Base-by-base conservation (phyloP, 1,140 invertebrate genomes). In the Atta cephalotes region DNA sequence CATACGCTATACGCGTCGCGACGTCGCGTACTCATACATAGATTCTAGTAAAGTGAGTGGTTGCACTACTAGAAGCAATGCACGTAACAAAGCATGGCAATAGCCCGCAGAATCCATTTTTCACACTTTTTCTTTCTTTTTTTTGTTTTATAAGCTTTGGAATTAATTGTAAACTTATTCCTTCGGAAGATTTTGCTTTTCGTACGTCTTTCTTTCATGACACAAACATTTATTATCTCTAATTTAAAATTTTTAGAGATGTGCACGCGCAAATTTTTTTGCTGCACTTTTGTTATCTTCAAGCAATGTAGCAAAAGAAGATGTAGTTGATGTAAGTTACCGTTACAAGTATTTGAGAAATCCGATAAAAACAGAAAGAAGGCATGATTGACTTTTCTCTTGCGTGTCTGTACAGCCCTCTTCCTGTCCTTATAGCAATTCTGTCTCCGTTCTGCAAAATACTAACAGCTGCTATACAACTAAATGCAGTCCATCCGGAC, bases 391-490 rank as follows among this genome's bases (percentile, higher is more conserved):
- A 65, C 14, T 80, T 56, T 21, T n/a, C 28, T 39, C 21, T 71
- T 56, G 31, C 65, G 31, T 39, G 65, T 10, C 16, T 31, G 31
- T 16, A 39, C 51, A 16, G 28, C 68, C 28, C 28, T 84, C 56
- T 84, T 84, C 56, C 18, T n/a, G 25, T 10, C 63, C n/a, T 49
- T 39, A 10, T n/a, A 10, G 65, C 51, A 49, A 82, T 35, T 66
- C 35, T 74, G 56, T 62, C 70, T 74, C 66, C 4, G 21, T 84
- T 74, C 31, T 74, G 66, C 80, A 76, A 84, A 84, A 74, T 21
- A 45, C 21, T 58, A 78, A 79, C 89, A 89, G 85, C 88, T 90
- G 89, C 65, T 87, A 68, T 89, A 88, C 89, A 89, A 90, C 78
- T 79, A 89, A 90, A 87, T 65, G 66, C 80, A 74, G 21, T 79